Percentiles rank a stretch among this genome's conserved stretches.
These are phyloP conservation scores for Augiades crinisus DNA, from an alignment of 2,888 invertebrate genomes.

Conservation along the genomic window DNA sequence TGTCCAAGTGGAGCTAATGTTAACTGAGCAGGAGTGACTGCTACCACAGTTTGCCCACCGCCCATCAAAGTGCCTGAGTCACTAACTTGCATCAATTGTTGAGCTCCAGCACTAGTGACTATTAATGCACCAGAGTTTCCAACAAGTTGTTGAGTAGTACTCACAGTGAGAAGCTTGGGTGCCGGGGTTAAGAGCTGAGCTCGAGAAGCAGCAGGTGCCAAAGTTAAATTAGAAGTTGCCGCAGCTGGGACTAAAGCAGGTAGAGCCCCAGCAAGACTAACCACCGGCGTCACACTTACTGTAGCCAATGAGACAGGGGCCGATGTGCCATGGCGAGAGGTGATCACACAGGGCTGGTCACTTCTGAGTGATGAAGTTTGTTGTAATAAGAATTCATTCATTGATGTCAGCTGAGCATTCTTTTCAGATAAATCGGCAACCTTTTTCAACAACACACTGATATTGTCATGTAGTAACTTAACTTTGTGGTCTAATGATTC, in stretches of 20 bases:
- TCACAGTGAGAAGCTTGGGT: constrained; percentile 71
- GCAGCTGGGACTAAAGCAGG: constrained; percentile 68
- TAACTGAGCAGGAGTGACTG: constrained; percentile 70
- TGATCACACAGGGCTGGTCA: constrained; percentile 73
- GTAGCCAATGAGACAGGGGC: constrained; percentile 74
- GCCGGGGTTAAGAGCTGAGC: constrained; percentile 73
- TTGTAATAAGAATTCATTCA: constrained; percentile 74
- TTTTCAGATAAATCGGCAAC: constrained; percentile 71
- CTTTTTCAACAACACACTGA: constrained; percentile 71
- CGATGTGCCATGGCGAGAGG: constrained; percentile 71
- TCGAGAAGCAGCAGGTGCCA: constrained; percentile 69
- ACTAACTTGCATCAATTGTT: constrained; percentile 77
- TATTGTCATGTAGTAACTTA: constrained; percentile 71
- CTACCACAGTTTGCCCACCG: constrained; percentile 73
- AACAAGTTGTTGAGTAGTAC: constrained; percentile 72
- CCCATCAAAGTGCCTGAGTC: constrained; percentile 75
- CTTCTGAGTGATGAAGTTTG: constrained; percentile 66
- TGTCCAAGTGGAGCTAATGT: constrained; percentile 65
- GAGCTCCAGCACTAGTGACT: constrained; percentile 75
- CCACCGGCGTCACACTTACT: constrained; percentile 74
- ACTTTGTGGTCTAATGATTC: constrained; percentile 66
- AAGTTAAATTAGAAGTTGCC: constrained; percentile 61
- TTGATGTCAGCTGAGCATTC: constrained; percentile 68
- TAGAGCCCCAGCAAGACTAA: constrained; percentile 67
- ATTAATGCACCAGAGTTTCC: constrained; percentile 74